Percentiles rank a stretch among this genome's conserved stretches.
Evolutionary conservation across 2,113 vertebrate genomes (phyloP).

Genomic region (Bujurquina vittata): DNA sequence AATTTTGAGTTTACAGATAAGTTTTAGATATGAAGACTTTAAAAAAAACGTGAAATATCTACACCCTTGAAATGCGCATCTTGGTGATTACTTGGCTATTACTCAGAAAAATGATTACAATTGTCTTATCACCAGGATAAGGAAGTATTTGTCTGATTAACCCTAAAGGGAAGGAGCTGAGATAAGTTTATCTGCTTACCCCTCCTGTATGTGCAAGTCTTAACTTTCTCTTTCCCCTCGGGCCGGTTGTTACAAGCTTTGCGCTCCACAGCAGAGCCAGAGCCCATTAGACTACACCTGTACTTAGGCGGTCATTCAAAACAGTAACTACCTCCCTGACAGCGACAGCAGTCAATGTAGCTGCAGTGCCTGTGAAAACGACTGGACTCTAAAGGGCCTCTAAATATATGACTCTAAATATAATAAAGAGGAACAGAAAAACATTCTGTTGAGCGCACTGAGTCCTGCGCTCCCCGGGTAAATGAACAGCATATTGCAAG

Average conservation of each 20-base stretch:
- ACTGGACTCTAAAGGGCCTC: neutral
- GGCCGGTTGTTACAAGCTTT: constrained; percentile 14
- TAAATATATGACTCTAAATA: too few relatives aligned
- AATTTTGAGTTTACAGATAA: neutral
- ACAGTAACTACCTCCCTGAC: neutral
- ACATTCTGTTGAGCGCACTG: neutral
- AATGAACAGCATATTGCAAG: constrained; percentile 20
- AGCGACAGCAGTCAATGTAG: constrained; percentile 18
- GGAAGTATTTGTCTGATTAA: neutral
- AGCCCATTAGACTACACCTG: constrained; percentile 60
- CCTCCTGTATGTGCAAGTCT: neutral
- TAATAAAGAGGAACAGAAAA: neutral
- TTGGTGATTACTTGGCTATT: neutral
- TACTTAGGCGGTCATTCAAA: constrained; percentile 36
- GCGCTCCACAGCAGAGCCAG: constrained; percentile 16
- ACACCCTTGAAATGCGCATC: too few relatives aligned
- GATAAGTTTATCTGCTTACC: neutral
- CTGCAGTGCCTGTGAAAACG: neutral
- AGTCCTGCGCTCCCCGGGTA: neutral
- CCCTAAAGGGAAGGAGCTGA: neutral
- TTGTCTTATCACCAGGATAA: neutral
- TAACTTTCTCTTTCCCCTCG: constrained; percentile 28
- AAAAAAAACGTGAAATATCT: neutral
- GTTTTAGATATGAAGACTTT: neutral
- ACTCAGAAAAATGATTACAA: neutral